A percentile compares a stretch with the other conserved stretches of the same genome.
Conservation (phyloP, 2,113 vertebrate genomes). For the Tursiops truncatus region DNA sequence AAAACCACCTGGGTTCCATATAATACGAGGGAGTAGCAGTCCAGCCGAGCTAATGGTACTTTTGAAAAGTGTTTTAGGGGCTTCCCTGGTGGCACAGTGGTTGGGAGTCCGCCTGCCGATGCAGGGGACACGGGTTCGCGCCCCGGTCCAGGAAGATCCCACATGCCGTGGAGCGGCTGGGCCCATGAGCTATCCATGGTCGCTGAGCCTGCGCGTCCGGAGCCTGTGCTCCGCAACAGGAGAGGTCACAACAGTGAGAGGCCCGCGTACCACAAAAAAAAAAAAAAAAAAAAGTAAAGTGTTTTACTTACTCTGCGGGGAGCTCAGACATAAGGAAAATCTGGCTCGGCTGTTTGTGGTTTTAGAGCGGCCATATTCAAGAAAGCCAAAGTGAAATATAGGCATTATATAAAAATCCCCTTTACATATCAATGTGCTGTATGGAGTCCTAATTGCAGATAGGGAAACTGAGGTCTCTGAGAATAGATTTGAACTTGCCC, state of each 20-base stretch:
- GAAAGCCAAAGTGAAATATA: constrained; percentile 28
- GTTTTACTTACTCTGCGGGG: not conserved
- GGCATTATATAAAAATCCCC: not conserved
- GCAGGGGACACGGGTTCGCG: too few species aligned
- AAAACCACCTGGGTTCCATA: not conserved
- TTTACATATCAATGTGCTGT: not conserved
- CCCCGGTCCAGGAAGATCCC: too few species aligned
- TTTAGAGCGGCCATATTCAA: not conserved
- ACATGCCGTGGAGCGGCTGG: too few species aligned
- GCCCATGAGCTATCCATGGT: too few species aligned
- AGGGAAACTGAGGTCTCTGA: not conserved
- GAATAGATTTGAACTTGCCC: not conserved
- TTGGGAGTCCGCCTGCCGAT: too few species aligned
- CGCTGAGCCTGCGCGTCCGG: too few species aligned
- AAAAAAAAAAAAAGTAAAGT: too few species aligned
- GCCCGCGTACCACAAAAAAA: too few species aligned
- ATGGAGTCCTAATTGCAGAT: not conserved
- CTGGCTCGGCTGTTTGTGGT: constrained; percentile 3
- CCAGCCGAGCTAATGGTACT: not conserved
- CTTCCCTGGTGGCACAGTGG: too few species aligned
- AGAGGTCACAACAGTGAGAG: too few species aligned
- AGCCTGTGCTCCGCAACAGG: too few species aligned
- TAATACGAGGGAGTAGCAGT: not conserved
- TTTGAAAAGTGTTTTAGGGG: not conserved
- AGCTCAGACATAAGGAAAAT: not conserved